Percentiles rank a stretch among this genome's conserved stretches.
phyloP scores from a whole-genome alignment of 2,888 invertebrate species.

The Branchipolynoe longqiensis region DNA sequence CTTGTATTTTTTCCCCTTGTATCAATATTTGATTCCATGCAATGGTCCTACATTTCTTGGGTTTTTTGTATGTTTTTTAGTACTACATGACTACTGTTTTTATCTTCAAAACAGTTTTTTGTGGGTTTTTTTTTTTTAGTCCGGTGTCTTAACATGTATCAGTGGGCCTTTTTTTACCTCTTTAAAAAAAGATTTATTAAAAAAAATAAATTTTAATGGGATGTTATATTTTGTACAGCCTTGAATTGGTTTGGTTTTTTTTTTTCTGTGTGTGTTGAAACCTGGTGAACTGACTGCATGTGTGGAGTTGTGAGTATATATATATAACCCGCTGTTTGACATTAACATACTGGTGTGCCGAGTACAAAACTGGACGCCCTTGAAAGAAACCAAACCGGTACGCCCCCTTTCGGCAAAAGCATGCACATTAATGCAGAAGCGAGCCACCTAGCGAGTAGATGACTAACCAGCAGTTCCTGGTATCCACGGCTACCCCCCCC shows the following conservation, averaged over 20 bases:
- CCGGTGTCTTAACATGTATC: not conserved
- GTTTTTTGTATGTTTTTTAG: not conserved
- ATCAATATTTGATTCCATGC: not conserved
- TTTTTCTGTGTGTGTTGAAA: not conserved
- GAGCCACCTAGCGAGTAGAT: slow-evolving; percentile 24
- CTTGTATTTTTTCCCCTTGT: slow-evolving; percentile 22
- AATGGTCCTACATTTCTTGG: not conserved
- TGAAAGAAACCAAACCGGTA: not conserved
- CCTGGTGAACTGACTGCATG: slow-evolving; percentile 27
- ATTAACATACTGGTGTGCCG: slow-evolving; percentile 4
- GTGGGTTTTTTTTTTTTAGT: not conserved
- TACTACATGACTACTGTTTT: no score
- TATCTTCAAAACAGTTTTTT: no score
- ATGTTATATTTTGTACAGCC: no score
- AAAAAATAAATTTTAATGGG: no score
- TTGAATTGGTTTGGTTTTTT: not conserved
- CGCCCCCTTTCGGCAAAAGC: not conserved
- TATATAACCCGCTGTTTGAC: not conserved
- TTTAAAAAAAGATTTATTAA: not conserved
- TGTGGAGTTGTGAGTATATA: not conserved
- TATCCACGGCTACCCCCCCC: not conserved
- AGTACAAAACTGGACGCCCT: not conserved
- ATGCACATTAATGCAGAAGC: not conserved
- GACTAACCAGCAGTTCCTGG: not conserved
- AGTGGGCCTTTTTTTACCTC: not conserved